Conservation (phyloP, 2,797 vertebrate genomes). For the Hirundo rustica region DNA sequence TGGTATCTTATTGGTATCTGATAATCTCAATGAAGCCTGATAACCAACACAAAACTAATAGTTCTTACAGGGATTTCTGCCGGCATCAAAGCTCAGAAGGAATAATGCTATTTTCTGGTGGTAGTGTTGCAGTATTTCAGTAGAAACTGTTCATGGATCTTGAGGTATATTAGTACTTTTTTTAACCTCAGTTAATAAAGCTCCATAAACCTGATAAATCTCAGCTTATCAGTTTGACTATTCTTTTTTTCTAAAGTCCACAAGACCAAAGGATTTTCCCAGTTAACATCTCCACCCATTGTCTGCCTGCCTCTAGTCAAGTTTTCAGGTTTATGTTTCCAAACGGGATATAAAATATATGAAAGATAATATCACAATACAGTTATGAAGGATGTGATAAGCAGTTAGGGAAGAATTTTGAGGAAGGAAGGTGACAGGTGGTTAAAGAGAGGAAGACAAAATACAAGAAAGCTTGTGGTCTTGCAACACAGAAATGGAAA, state of each 20-base stretch:
- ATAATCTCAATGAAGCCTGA: background rate
- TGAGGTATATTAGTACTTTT: background rate
- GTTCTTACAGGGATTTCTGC: background rate
- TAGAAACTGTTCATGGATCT: background rate
- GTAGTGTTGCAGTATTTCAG: background rate
- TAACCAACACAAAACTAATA: background rate
- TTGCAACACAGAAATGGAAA: background rate
- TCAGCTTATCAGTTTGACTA: background rate
- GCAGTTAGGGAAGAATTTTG: background rate
- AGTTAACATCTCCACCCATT: accelerated
- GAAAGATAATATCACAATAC: background rate
- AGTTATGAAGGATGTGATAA: background rate
- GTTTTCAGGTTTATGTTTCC: background rate
- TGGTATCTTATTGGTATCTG: background rate
- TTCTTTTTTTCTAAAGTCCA: background rate
- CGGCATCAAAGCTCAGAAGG: background rate
- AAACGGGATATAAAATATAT: background rate
- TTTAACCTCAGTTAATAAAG: background rate
- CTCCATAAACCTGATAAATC: background rate
- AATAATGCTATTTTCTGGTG: background rate
- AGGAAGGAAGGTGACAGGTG: background rate
- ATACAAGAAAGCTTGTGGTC: background rate
- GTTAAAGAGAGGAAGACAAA: background rate
- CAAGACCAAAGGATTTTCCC: background rate
- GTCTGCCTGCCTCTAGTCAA: background rate